Evolutionary conservation across 2,888 invertebrate genomes (phyloP), one percentile per base, ranked within the genome.

Genomic region (Norana najaformis): DNA sequence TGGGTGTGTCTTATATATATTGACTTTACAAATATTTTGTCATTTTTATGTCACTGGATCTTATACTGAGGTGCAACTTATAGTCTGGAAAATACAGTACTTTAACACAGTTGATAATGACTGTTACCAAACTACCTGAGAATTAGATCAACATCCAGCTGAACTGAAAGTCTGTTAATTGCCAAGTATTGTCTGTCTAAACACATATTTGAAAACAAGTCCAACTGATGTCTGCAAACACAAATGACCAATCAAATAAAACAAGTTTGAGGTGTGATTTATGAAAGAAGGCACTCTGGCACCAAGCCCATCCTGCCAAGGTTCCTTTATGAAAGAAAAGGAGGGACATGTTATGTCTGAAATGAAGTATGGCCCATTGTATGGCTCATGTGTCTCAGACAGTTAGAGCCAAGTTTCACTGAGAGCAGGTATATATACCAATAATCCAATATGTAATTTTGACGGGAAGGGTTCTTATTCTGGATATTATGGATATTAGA

Each of bases 161-260:
- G 97, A 0, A 97, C 97, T 18, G 94, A 94, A 30, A 95, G 93
- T 88, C 93, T 93, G 92, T 95, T 95, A 92, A 95, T 95, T 89
- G 95, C 95, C 88, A 95, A 92, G 91, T 95, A 95, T 92, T 95
- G 95, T 83, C 95, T 92, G 91, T 95, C 95, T 91, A 99, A 96
- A 94, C 99, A 99, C 99, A 99, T 99, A 95, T 99, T 98, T 90
- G 99, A 98, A 95, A 99, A 99, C 92, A 99, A 96, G 95, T 99
- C 98, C 91, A 99, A 96, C 95, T 99, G 99, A 96, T 99, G 99
- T 47, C 98, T 95, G 93, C 14, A 92, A 91, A 35, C 6, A 8
- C 69, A 69, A 69, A 69, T 69, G 69, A 69, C 8, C 69, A 69
- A 30, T n/a, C 30, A n/a, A 69, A 4, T 69, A 69, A 69, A 69